These are phyloP conservation scores for Eleginops maclovinus DNA, from an alignment of 2,113 vertebrate species.

Conservation along the genomic window DNA sequence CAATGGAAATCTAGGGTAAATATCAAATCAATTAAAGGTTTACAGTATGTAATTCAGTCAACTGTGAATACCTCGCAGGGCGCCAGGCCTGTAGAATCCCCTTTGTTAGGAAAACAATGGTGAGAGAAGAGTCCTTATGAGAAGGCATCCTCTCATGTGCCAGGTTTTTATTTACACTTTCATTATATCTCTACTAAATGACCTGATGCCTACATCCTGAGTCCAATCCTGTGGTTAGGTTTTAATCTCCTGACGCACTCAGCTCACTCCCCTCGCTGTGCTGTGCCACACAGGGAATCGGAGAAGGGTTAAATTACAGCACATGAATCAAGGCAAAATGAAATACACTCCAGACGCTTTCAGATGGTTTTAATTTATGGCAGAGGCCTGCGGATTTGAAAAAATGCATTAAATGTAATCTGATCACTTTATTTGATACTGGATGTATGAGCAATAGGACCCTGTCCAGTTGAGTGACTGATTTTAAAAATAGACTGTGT, in stretches of 20 bases:
- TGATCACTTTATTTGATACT: constrained; percentile 91
- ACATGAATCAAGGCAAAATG: constrained; percentile 94
- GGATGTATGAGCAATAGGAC: constrained; percentile 89
- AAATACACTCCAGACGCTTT: constrained; percentile 93
- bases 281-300: constrained; percentile 88
- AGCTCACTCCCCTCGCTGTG: constrained; percentile 86
- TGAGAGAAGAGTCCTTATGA: constrained; percentile 76
- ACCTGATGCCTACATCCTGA: constrained; percentile 87
- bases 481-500: constrained; percentile 87
- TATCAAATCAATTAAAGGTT: constrained; percentile 69
- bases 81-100: constrained; percentile 79
- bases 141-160: constrained; percentile 84
- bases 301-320: constrained; percentile 93
- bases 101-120: constrained; percentile 81
- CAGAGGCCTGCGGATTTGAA: constrained; percentile 89
- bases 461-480: constrained; percentile 84
- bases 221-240: constrained; percentile 87
- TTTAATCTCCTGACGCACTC: constrained; percentile 89
- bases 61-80: constrained; percentile 84
- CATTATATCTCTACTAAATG: constrained; percentile 88
- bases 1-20: constrained; percentile 39
- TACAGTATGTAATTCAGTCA: constrained; percentile 83
- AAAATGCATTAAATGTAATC: constrained; percentile 95
- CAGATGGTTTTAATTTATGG: constrained; percentile 96
- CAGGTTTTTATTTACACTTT: constrained; percentile 91